Evolutionary conservation across 2,113 vertebrate genomes (phyloP), one percentile per base, ranked within the genome.

Genomic region (Solenodon paradoxus): DNA sequence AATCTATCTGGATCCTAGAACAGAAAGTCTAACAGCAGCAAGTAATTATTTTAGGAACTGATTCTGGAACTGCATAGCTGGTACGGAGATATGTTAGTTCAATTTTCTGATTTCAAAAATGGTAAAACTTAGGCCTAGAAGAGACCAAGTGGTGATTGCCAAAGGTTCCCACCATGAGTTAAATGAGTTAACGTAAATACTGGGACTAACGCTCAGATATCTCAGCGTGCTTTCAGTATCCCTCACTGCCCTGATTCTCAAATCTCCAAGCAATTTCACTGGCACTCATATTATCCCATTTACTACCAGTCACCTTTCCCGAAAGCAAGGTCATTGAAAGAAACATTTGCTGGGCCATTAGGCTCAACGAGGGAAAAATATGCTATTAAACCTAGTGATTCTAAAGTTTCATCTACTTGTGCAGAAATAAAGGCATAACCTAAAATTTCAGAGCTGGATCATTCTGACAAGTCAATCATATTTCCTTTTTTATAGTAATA

Each of bases 321-420:
- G 86, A 55, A 96, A 86, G 49, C 30, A 82, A 96, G 20, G 51
- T 71, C 55, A 53, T 69, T 40, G 79, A 93, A 95, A 87, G 78
- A 83, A 95, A 94, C 75, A 72, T 11, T 42, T 78, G 82, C 72
- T 64, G 49, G 42, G n/a, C 26, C 61, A 69, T 74, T 64, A 88
- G 61, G 63, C 22, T 72, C 55, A 61, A 32, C 13, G 47, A 92
- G 24, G 35, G 66, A 61, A 90, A 92, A 96, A 82, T 51, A 88
- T 40, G n/a, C 86, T 87, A 81, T 51, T 81, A 79, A 80, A 35
- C 72, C n/a, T 19, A 49, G 61, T 42, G 82, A 53, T 30, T 45
- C 40, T 16, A n/a, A 59, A 63, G 40, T 9, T 94, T 42, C 71
- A 69, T n/a, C 24, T 68, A 64, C 5, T 42, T 45, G n/a, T 64